Base-by-base conservation (phyloP, 2,888 invertebrate genomes). In the Glyphotaelius pellucidus region DNA sequence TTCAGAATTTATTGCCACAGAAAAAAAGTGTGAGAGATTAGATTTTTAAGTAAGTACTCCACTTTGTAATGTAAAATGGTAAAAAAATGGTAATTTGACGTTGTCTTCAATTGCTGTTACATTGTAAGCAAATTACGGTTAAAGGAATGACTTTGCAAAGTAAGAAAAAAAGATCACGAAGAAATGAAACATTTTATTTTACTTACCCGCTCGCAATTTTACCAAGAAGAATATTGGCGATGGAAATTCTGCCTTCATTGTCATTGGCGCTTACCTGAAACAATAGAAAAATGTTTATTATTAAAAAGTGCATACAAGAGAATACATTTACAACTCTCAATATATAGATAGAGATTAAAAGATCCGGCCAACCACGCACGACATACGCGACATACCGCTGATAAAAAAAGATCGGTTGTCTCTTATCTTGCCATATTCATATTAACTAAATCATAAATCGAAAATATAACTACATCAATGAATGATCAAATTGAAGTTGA, bases 181-280 rank as follows among this genome's bases (percentile, higher is more conserved):
- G 67, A 67, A 67, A 25, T 0, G 2, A n/a, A 67, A 25, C 1
- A 9, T n/a, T 25, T 67, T 67, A 15, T 67, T 67, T 67, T n/a
- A 25, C 67, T n/a, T 67, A n/a, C 67, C 67, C 9, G 67, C 9
- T 67, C n/a, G 67, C n/a, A n/a, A 67, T 67, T 67, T 25, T 67
- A 9, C 25, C 67, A 25, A 1, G n/a, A 67, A 25, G 67, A n/a
- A 67, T 25, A 25, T 67, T 52, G 52, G 19, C 52, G 5, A 67
- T 1, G 67, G 25, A 25, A 67, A 52, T 14, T 31, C 31, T 31
- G 81, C 19, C 67, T 67, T 25, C 7, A 9, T 25, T n/a, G 25
- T 67, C 67, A 25, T 67, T 19, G n/a, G 3, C 9, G 86, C 52
- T 86, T 86, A 86, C 86, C 86, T 86, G 86, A 30, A 86, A 86